phyloP scores from a whole-genome alignment of 2,888 invertebrate species.

The Pomacea canaliculata region DNA sequence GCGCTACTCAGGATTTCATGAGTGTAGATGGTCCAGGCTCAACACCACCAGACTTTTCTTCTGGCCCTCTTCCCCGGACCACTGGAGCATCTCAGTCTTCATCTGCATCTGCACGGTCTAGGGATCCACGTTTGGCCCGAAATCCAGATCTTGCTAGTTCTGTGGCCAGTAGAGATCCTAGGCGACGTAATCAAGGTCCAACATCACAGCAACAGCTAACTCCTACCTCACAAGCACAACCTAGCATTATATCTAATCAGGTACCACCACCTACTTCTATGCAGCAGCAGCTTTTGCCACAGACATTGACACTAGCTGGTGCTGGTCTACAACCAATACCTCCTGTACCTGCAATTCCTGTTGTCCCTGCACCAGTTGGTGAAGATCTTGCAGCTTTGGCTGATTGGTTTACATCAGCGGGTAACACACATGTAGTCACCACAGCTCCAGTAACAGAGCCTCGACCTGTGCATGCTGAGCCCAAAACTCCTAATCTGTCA shows the following conservation, averaged over 20 bases:
- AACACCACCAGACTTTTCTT: constrained; percentile 2
- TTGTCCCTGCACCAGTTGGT: not conserved
- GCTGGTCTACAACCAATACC: not conserved
- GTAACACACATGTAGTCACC: not conserved
- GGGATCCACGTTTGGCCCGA: constrained; percentile 36
- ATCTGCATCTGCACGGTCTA: not conserved
- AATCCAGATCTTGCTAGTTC: constrained; percentile 34
- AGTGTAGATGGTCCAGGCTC: constrained; percentile 1
- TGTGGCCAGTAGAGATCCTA: constrained; percentile 28
- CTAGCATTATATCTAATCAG: not conserved
- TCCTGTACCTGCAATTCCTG: not conserved
- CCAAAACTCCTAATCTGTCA: not conserved
- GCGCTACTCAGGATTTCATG: constrained; percentile 3
- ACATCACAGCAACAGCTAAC: not conserved
- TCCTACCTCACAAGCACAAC: too few species aligned
- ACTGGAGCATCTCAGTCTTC: not conserved
- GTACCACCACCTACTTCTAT: not conserved
- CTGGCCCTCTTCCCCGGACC: not conserved
- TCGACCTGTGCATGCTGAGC: not conserved
- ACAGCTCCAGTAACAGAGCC: constrained; percentile 4
- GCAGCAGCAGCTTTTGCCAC: not conserved
- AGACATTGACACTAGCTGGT: not conserved
- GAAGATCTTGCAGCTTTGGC: constrained; percentile 23
- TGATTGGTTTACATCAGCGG: constrained; percentile 27
- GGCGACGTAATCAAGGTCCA: constrained; percentile 24